Evolutionary conservation across 2,888 invertebrate species (phyloP), one percentile per base, ranked within the genome.

Genomic region (Leptura quadrifasciata): DNA sequence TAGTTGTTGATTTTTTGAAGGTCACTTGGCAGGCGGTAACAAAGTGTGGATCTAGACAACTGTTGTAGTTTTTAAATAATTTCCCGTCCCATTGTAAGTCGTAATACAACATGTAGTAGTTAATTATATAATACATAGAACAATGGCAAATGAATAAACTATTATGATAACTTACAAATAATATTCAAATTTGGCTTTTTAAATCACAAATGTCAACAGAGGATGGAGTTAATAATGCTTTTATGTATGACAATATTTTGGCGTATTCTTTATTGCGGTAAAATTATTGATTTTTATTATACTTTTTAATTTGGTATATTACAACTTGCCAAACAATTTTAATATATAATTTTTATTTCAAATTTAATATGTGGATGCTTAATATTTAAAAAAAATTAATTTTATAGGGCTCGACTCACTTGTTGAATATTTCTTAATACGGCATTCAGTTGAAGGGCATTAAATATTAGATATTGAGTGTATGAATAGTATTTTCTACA

Each of bases 11-110:
- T 15, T 2, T n/a, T 18, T 63, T 63, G 20, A 63, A 21, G 39
- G 63, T 39, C 39, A 21, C 12, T 35, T 12, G 63, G 17, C 60
- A 61, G 9, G 60, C 9, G 17, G 17, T 18, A 18, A 39, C 39
- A 21, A 15, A 63, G 9, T 39, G 31, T 61, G 17, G 18, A 20
- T 63, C 10, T 39, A 35, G 61, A 61, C 27, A 60, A 60, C 12
- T 15, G 35, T 35, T 9, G 10, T 10, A 12, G 15, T 39, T 39
- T 39, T 39, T 39, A 39, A 27, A 27, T 27, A 27, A 39, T 39
- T 39, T 39, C 15, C 39, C 39, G 39, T 39, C 39, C 39, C 12
- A 39, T 39, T 39, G 39, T 39, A 39, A 39, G 12, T 2, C 39
- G 15, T 39, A 39, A 39, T 39, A 6, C 39, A 39, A 39, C 39